Percentiles rank a stretch among this genome's conserved stretches.
Evolutionary conservation across 1,140 invertebrate species (phyloP).

Genomic region (Matsumurasca onukii): DNA sequence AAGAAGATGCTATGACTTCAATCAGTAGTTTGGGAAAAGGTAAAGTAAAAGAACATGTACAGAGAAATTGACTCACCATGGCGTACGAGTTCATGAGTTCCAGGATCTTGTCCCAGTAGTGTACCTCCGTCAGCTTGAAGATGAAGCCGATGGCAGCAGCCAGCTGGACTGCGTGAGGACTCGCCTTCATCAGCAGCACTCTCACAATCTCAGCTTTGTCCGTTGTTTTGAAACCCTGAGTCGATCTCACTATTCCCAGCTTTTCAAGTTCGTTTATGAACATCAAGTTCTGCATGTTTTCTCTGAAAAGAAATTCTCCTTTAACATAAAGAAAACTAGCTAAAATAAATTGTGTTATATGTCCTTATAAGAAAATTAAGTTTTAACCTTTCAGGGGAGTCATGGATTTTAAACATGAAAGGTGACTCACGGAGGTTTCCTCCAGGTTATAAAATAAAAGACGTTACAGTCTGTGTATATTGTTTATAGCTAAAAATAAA

Average conservation of each 20-base stretch:
- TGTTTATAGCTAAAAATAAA: neutral
- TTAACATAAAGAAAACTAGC: slow-evolving; percentile 19
- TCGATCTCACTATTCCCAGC: slow-evolving; percentile 48
- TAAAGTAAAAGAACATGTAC: too few relatives aligned
- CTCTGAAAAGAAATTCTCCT: slow-evolving; percentile 39
- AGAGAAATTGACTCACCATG: slow-evolving; percentile 9
- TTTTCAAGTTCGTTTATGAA: slow-evolving; percentile 50
- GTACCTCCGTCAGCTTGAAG: slow-evolving; percentile 13
- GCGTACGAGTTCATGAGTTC: slow-evolving; percentile 5
- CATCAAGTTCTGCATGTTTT: slow-evolving; percentile 46
- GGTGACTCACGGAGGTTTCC: too few relatives aligned
- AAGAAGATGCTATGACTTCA: too few relatives aligned
- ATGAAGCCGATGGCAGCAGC: slow-evolving; percentile 16
- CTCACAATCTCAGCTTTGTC: slow-evolving; percentile 47
- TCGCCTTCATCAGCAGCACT: slow-evolving; percentile 42
- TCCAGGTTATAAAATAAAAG: too few relatives aligned
- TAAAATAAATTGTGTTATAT: neutral
- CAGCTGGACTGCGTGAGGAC: slow-evolving; percentile 28
- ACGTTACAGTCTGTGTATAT: neutral
- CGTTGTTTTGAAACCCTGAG: slow-evolving; percentile 45
- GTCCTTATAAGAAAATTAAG: too few relatives aligned
- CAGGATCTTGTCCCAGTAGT: slow-evolving; percentile 9
- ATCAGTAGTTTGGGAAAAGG: too few relatives aligned
- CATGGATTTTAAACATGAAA: slow-evolving; percentile 14
- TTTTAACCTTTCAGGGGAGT: too few relatives aligned